Base-by-base conservation (phyloP, 2,888 invertebrate species). In the Plutella xylostella region DNA sequence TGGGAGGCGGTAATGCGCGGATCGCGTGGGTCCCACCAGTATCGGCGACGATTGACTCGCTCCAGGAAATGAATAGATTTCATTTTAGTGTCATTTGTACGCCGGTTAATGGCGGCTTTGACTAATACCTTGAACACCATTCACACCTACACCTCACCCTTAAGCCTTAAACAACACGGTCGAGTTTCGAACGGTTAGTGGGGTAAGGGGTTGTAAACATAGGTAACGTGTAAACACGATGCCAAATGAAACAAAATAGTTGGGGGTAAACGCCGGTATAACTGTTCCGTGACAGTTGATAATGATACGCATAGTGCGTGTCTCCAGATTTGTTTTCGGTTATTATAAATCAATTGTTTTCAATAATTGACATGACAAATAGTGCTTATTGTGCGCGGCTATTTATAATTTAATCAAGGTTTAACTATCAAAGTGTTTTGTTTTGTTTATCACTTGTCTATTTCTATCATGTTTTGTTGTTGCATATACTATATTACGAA, bases 31-130 rank as follows among this genome's bases (percentile, higher is more conserved):
- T 70, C 71, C 67, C 63, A 58, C 76, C 79, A 76, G 80, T 83
- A 80, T 77, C 65, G 64, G 63, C 61, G 65, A 61, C 78, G 72
- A 80, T 80, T 78, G 82, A 78, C 79, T 80, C 73, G 63, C 60
- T 66, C 67, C 67, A 63, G 80, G 79, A 83, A 83, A 83, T 83
- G 82, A 83, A 83, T 82, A 83, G 83, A 83, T 83, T 83, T 82
- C 75, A 76, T 82, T 82, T 75, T 75, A 74, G 79, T 83, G 82
- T 79, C 83, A 79, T 83, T 82, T 82, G 80, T 82, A 73, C 20
- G 15, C 37, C 25, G 11, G 73, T 62, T 83, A 83, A 83, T 83
- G 72, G 76, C 73, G 67, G 70, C 73, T 68, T 60, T 59, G 54
- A 63, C 67, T 76, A 72, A 75, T 75, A 71, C 55, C 68, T 60